Evolutionary conservation across 2,888 invertebrate genomes (phyloP), one percentile per base, ranked within the genome.

Genomic region (Drosophila setosimentum): DNA sequence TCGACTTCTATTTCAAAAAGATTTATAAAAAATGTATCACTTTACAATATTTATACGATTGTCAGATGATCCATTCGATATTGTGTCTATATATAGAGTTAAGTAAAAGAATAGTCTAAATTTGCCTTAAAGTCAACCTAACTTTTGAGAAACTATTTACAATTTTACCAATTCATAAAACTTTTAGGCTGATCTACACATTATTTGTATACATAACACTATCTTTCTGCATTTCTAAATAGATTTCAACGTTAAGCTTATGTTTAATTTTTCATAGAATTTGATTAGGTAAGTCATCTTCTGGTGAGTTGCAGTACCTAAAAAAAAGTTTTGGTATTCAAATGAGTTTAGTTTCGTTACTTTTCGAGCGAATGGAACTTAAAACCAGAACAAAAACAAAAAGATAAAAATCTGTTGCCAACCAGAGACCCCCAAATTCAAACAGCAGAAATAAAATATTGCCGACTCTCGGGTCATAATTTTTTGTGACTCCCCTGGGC

Each of bases 311-410:
- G 45, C 16, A 45, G 24, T n/a, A 42, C 11, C n/a, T n/a, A 11
- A 42, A 42, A 42, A 42, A n/a, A 16, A 45, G 24, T 24, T 8
- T 29, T 61, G 60, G 49, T 61, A 77, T 49, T 32, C 24, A 57
- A 29, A 45, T 32, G 51, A n/a, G 40, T 63, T 57, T 64, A 24
- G 24, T 32, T 30, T 8, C 2, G 24, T 24, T 30, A 3, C 4
- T 33, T 13, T 74, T 74, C 77, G 5, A 5, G 35, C 5, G 65
- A 75, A 75, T 58, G 55, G 29, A 78, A 76, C n/a, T 35, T 11
- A 54, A 68, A 49, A 68, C 76, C 58, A 49, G 32, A 30, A 42
- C 8, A 49, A n/a, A 33, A n/a, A 6, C 30, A 13, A 2, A 7
- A 11, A 24, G 16, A 5, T 0, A 6, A 18, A 40, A 58, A 35